Conservation (phyloP, 2,888 invertebrate species). For the Plebejus argus region DNA sequence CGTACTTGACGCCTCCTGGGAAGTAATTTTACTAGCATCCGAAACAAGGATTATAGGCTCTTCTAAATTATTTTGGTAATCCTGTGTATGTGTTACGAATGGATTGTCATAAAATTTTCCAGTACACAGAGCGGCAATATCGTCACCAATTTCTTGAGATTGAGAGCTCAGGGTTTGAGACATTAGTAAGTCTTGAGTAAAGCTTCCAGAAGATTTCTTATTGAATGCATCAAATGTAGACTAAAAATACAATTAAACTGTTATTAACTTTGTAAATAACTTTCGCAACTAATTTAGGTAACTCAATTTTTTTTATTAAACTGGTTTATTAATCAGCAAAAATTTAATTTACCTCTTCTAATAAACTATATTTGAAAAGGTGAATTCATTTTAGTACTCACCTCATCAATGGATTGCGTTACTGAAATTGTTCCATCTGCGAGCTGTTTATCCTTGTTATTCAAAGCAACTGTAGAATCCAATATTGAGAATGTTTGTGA, state of each 20-base stretch:
- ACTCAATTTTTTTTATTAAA: no score
- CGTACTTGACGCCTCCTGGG: neutral
- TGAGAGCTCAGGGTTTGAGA: conserved; percentile 58
- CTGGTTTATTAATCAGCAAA: no score
- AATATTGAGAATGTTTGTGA: conserved; percentile 58
- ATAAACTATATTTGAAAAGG: neutral
- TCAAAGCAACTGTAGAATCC: conserved; percentile 42
- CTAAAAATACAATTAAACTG: conserved; percentile 45
- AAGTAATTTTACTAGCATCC: neutral
- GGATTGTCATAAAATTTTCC: conserved; percentile 78
- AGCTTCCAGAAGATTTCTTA: conserved; percentile 80
- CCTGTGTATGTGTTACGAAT: conserved; percentile 54
- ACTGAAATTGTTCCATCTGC: neutral
- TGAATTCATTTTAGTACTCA: neutral
- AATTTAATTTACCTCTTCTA: no score
- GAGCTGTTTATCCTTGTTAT: conserved; percentile 17
- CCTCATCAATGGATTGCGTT: conserved; percentile 23
- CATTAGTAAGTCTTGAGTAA: conserved; percentile 66
- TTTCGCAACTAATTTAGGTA: no score
- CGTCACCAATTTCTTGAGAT: conserved; percentile 68
- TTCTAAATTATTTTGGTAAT: conserved; percentile 9
- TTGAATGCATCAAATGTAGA: conserved; percentile 75
- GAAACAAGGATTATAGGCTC: neutral
- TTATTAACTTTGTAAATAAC: neutral
- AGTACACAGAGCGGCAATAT: conserved; percentile 78